Base-by-base conservation (phyloP, 2,888 invertebrate species). In the Keiferia lycopersicella region DNA sequence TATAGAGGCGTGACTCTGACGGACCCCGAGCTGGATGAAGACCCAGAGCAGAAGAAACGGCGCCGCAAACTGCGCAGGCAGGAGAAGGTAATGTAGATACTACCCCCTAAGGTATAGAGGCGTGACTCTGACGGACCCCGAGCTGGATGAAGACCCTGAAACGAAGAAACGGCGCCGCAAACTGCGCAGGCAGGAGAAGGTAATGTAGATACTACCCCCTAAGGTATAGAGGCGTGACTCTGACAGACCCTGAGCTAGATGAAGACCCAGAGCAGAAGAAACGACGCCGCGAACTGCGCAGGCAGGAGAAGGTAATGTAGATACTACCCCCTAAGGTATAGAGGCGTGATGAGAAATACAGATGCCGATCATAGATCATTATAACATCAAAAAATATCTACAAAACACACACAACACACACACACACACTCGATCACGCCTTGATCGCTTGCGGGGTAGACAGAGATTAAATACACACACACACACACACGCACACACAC, bases 41-140 rank as follows among this genome's bases (percentile, higher is more conserved):
- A 93, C 64, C 92, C n/a, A n/a, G n/a, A n/a, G n/a, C n/a, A 93
- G 75, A 92, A 89, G 90, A 93, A 81, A 85, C 86, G 74, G 74
- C 86, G 81, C 77, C 92, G 84, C 53, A 80, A 78, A 64, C 71
- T 83, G 63, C 77, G 92, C 39, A 83, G 93, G 14, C 93, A 93
- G 66, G 93, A 94, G 78, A 87, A 87, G 86, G 88, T 92, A 69
- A n/a, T 57, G n/a, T n/a, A n/a, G n/a, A n/a, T n/a, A 12, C 22
- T 87, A 3, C 82, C 84, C 0, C 93, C 92, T n/a, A n/a, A n/a
- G n/a, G n/a, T n/a, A n/a, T 2, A 30, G 30, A 6, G n/a, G n/a
- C 62, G 93, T 93, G 64, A 88, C 93, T 0, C 92, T 93, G 22
- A 88, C 88, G 0, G 93, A 93, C 56, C 86, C 90, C 0, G 92